Conservation (phyloP, 2,888 invertebrate species). For the Hartigia nigra region DNA sequence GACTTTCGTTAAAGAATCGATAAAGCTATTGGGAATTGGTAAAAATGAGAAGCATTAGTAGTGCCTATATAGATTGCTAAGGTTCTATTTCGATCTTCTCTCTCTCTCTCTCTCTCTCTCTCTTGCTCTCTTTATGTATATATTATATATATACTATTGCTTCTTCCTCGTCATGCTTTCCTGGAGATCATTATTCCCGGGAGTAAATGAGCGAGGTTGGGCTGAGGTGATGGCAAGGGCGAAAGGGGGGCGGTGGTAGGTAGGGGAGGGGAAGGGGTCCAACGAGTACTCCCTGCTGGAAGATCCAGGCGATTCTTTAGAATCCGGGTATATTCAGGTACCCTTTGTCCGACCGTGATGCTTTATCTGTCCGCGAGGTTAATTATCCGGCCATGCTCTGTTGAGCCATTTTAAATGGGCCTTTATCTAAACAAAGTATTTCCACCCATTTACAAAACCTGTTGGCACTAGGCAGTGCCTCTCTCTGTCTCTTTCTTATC, state of each 20-base stretch:
- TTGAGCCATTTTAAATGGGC: neutral
- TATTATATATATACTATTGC: too few species aligned
- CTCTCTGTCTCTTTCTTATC: too few species aligned
- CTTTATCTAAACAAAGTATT: neutral
- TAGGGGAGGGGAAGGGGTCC: slow-evolving; percentile 18
- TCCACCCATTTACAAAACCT: slow-evolving; percentile 29
- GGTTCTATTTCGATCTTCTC: neutral
- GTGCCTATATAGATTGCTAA: neutral
- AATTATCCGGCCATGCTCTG: slow-evolving; percentile 22
- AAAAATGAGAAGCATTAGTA: too few species aligned
- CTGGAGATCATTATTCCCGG: slow-evolving; percentile 12
- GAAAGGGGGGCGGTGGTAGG: slow-evolving; percentile 25
- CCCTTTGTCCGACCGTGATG: slow-evolving; percentile 27
- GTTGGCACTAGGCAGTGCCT: slow-evolving; percentile 21
- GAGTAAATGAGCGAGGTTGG: slow-evolving; percentile 20
- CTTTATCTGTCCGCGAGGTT: slow-evolving; percentile 28
- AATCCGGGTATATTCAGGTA: slow-evolving; percentile 6
- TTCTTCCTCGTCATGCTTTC: neutral
- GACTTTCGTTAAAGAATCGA: neutral
- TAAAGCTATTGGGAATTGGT: neutral
- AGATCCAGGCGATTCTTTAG: neutral
- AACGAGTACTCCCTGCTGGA: neutral
- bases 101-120: slow-evolving; percentile 12
- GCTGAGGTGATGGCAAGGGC: slow-evolving; percentile 23
- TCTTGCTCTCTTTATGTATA: neutral